Evolutionary conservation across 2,888 invertebrate species (phyloP).

Genomic region (Cyaniris semiargus): DNA sequence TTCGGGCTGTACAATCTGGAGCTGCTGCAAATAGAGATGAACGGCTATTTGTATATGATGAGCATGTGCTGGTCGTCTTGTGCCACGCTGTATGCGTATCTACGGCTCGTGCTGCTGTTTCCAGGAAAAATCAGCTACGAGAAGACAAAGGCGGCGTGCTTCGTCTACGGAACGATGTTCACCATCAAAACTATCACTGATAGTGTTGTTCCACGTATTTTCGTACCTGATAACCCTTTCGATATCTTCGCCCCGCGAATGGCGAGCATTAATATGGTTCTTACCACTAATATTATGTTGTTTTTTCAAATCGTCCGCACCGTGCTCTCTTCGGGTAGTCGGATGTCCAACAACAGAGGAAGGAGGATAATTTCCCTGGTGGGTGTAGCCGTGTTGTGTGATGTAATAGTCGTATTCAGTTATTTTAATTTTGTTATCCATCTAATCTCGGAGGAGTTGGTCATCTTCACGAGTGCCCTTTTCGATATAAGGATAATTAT

Average conservation of each 20-base stretch:
- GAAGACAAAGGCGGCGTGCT: constrained; percentile 37
- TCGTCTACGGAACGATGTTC: constrained; percentile 35
- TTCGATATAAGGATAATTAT: constrained; percentile 37
- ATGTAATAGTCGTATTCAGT: constrained; percentile 34
- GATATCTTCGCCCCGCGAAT: background rate
- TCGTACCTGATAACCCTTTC: background rate
- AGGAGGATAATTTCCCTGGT: constrained; percentile 34
- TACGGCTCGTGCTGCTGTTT: constrained; percentile 40
- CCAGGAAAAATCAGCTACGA: constrained; percentile 40
- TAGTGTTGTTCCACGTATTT: constrained; percentile 33
- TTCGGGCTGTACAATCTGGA: background rate
- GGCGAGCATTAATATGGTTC: constrained; percentile 34
- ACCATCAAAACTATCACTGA: constrained; percentile 32
- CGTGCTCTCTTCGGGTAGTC: constrained; percentile 13
- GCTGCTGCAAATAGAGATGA: background rate
- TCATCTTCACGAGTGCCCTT: background rate
- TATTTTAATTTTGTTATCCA: constrained; percentile 12
- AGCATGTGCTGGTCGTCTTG: constrained; percentile 41
- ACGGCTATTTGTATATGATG: constrained; percentile 34
- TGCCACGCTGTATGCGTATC: constrained; percentile 40
- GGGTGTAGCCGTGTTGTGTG: constrained; percentile 41
- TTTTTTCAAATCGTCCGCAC: background rate
- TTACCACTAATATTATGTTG: constrained; percentile 36
- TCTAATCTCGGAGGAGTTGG: background rate
- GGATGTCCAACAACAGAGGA: constrained; percentile 25